Base-by-base conservation (phyloP, 1,140 invertebrate genomes). In the Agraylea sexmaculata region DNA sequence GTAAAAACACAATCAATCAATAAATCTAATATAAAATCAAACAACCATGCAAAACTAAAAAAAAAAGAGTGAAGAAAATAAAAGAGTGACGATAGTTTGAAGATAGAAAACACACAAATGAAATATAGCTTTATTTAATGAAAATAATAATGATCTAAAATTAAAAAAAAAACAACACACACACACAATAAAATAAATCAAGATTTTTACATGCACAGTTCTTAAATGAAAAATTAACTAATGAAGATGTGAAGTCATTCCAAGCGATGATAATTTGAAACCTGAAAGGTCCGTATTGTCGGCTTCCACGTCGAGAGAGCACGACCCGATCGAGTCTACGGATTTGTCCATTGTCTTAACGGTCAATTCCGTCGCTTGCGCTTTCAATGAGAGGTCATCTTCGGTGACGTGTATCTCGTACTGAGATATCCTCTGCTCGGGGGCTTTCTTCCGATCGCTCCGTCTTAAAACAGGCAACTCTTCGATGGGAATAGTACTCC, bases 221-320 rank as follows among this genome's bases (percentile, higher is more conserved):
- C 23, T 20, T 34, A 39, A 28, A 44, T 19, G 30, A 39, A 38
- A 13, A 38, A 27, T 16, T 20, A n/a, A 28, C 10, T 20, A 36
- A 37, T 16, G 25, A 42, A 42, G 40, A 37, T 29, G 32, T 29
- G 30, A 31, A 39, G 23, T 31, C 17, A 40, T 18, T 30, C 42
- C 36, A 37, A 21, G 37, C 44, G 33, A 49, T 43, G 39, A 44
- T 40, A 34, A 45, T 43, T 27, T 33, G 27, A 40, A 76, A 83
- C 81, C 81, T 83, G 80, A 82, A 60, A 78, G 75, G 57, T 84
- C 80, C 53, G 79, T 83, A 46, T 77, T 78, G 57, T 74, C 74
- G 22, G 75, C 77, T 54, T 86, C 81, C 56, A 83, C 77, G 62
- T 86, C 83, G 51, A 87, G 62, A 20, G 83, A 86, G 65, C 83